Base-by-base conservation (phyloP, 2,888 invertebrate species). In the Bursaphelenchus okinawaensis region DNA sequence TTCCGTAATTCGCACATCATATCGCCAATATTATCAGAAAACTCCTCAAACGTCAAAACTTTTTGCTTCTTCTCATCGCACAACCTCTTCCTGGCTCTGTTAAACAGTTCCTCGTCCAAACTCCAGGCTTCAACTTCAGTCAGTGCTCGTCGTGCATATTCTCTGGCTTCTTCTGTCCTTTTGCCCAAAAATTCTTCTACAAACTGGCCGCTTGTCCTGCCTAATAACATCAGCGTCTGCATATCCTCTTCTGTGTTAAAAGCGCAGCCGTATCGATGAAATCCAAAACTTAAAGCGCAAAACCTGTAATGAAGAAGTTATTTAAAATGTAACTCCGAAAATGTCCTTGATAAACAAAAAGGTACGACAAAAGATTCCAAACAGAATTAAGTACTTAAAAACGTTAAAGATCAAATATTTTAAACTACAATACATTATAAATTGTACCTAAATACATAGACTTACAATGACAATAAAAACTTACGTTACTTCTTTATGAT, bases 1-100 rank as follows among this genome's bases (percentile, higher is more conserved):
- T 50, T 26, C n/a, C 60, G 31, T 24, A 59, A 50, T 59, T 59
- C 60, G 8, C 31, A 40, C 60, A 59, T 59, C 28, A 59, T 19
- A 4, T 59, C 60, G 12, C 22, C 19, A 31, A 59, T 59, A 27
- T 59, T 59, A 4, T 59, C 2, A 4, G 51, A 19, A 24, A 59
- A 59, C 8, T 52, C 60, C 9, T 29, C 19, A 50, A 59, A 56
- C n/a, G 40, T 12, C 1, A 22, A 16, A 20, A 51, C 52, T 16
- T 9, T 8, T 19, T 22, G 20, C 4, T 40, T 24, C 40, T 40
- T 40, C 40, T 40, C 40, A n/a, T 40, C 40, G 40, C 40, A 40
- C n/a, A 40, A n/a, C 12, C 40, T 12, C n/a, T 40, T 40, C 2
- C 40, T 40, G 3, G 60, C 60, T 12, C 1, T 22, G 9, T 16